Base-by-base conservation (phyloP, 2,797 vertebrate genomes). In the Falco cherrug region DNA sequence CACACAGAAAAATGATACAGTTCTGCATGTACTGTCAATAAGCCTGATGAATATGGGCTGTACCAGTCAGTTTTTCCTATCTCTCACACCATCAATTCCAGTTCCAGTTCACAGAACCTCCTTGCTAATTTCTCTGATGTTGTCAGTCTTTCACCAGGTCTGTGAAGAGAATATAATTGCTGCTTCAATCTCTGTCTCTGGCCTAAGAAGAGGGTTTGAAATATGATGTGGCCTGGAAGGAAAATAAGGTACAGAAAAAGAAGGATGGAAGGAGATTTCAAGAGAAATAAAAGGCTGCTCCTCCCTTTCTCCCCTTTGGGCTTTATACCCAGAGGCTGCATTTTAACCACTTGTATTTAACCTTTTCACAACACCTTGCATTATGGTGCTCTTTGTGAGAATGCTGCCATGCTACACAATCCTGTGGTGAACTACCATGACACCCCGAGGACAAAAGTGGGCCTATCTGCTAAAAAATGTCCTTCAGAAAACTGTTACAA, bases 131-230 rank as follows among this genome's bases (percentile, higher is more conserved):
- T 88, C 67, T 74, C 83, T 3, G 6, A n/a, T 29, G 1, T 54
- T 93, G 88, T 90, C 96, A 90, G 75, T 70, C 51, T 90, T 74
- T 94, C 83, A 57, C 16, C 82, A 47, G 41, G 41, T 77, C 81
- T 92, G 57, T 68, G 88, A 95, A 89, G 60, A 82, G 85, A 93
- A 92, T 86, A 82, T 85, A 94, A 96, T 82, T 93, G 90, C 85
- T 79, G 77, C 74, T 90, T 95, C 90, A 89, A 39, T 86, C 48
- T 56, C 56, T 14, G 10, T 50, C 90, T 91, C 73, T 12, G 41
- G 21, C 41, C 67, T 82, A 80, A 76, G 80, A 84, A 59, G 33
- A 51, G 13, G 4, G 16, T 77, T 95, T 95, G 84, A 97, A 87
- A 59, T 89, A 86, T 53, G 88, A 78, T 35, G 53, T 39, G 68